A percentile compares a stretch with the other conserved stretches of the same genome.
Evolutionary conservation across 1,140 invertebrate species (phyloP).

Genomic region (Probaryconus sp.): DNA sequence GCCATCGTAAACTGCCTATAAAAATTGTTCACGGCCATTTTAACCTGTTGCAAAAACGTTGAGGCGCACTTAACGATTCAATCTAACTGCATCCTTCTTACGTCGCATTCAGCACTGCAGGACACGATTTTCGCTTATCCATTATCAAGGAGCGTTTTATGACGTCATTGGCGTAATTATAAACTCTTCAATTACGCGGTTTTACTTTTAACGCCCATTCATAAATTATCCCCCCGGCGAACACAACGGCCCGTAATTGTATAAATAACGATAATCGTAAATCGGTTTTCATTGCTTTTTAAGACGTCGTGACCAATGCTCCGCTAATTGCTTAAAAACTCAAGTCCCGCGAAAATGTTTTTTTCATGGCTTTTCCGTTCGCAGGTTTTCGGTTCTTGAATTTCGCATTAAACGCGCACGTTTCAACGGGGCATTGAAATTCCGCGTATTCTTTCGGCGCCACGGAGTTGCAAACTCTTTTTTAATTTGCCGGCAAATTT

Average conservation of each 20-base stretch:
- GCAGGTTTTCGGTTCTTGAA: conserved; percentile 19
- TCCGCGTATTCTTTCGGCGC: conserved; percentile 53
- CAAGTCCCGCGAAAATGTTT: conserved; percentile 16
- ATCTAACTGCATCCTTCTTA: conserved; percentile 12
- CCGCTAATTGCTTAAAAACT: conserved; percentile 16
- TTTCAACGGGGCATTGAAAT: conserved; percentile 70
- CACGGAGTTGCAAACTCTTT: conserved; percentile 66
- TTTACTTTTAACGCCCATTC: neutral
- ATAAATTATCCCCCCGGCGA: neutral
- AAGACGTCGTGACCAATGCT: too few relatives aligned
- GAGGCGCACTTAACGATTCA: conserved; percentile 31
- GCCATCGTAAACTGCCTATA: conserved; percentile 68
- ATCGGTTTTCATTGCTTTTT: too few relatives aligned
- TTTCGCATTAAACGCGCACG: too few relatives aligned
- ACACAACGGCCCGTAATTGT: too few relatives aligned
- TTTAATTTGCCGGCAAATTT: conserved; percentile 72
- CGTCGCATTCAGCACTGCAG: neutral
- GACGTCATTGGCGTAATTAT: conserved; percentile 25
- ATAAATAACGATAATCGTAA: too few relatives aligned
- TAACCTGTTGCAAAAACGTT: conserved; percentile 54
- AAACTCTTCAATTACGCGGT: conserved; percentile 2
- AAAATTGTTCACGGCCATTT: conserved; percentile 66
- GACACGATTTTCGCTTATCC: conserved; percentile 22
- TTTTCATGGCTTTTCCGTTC: conserved; percentile 11
- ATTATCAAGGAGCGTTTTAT: conserved; percentile 22